phyloP scores from a whole-genome alignment of 2,888 invertebrate genomes.

The Lordiphosa andalusiaca region DNA sequence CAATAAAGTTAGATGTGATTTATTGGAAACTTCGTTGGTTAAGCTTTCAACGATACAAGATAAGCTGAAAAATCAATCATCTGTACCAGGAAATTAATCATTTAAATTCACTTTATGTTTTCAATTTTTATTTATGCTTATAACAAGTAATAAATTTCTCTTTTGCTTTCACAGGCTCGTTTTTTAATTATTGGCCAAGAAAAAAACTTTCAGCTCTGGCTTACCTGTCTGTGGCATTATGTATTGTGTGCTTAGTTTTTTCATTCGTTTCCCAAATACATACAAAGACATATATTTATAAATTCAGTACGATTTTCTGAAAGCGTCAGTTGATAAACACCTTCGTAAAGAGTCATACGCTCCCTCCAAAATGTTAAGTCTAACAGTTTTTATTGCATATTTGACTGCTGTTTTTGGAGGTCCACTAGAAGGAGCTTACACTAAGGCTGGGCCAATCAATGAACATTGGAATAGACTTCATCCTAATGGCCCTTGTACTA shows the following conservation, averaged over 20 bases:
- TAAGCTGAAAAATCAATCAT: neutral
- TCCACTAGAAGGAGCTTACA: constrained; percentile 1
- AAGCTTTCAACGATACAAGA: constrained; percentile 9
- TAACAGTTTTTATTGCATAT: constrained; percentile 2
- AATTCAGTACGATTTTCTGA: constrained; percentile 3
- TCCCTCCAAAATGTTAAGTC: constrained; percentile 5
- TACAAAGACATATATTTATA: constrained; percentile 4
- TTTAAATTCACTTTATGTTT: no score
- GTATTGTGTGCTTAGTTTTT: constrained; percentile 2
- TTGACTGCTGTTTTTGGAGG: neutral
- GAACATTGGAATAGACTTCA: neutral
- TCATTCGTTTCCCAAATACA: neutral
- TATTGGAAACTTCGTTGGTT: constrained; percentile 16
- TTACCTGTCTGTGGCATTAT: constrained; percentile 1
- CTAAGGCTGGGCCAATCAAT: neutral
- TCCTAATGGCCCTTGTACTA: neutral
- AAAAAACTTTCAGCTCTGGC: neutral
- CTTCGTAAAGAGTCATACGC: constrained; percentile 1
- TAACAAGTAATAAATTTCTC: constrained; percentile 8
- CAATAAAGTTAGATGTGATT: constrained; percentile 1
- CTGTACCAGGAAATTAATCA: neutral
- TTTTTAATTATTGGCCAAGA: constrained; percentile 5
- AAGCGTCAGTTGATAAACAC: constrained; percentile 9
- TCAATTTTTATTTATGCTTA: constrained; percentile 6
- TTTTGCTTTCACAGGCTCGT: constrained; percentile 6